phyloP scores from a whole-genome alignment of 2,113 vertebrate genomes.

The Recurvirostra avosetta region DNA sequence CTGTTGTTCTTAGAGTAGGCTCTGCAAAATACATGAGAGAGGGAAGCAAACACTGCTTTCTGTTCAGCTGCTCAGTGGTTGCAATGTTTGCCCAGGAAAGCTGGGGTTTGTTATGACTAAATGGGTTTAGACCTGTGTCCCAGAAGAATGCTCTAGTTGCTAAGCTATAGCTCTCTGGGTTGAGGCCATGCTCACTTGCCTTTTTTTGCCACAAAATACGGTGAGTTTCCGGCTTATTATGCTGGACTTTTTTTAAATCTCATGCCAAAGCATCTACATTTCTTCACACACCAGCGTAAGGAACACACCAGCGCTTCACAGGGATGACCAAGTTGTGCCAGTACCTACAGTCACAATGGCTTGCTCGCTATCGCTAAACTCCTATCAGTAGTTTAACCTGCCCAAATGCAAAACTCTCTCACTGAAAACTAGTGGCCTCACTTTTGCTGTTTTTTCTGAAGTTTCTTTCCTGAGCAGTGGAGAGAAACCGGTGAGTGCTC shows the following conservation, averaged over 20 bases:
- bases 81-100: not conserved
- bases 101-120: not conserved
- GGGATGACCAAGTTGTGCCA: not conserved
- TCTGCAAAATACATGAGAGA: not conserved
- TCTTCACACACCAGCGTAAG: not conserved
- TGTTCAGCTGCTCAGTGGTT: not conserved
- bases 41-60: not conserved
- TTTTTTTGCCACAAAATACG: not conserved
- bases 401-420: not conserved
- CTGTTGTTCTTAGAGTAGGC: not conserved
- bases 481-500: not conserved
- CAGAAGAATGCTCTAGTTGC: not conserved
- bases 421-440: not conserved
- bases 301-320: not conserved
- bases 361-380: rapidly evolving
- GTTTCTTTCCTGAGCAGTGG: not conserved
- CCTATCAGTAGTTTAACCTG: rapidly evolving
- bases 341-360: not conserved
- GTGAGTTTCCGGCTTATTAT: not conserved
- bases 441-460: not conserved
- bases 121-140: not conserved
- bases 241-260: not conserved
- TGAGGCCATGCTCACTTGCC: not conserved
- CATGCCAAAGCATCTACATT: not conserved
- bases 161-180: not conserved